Evolutionary conservation across 2,888 invertebrate genomes (phyloP).

Genomic region (Pyrocoelia pectoralis): DNA sequence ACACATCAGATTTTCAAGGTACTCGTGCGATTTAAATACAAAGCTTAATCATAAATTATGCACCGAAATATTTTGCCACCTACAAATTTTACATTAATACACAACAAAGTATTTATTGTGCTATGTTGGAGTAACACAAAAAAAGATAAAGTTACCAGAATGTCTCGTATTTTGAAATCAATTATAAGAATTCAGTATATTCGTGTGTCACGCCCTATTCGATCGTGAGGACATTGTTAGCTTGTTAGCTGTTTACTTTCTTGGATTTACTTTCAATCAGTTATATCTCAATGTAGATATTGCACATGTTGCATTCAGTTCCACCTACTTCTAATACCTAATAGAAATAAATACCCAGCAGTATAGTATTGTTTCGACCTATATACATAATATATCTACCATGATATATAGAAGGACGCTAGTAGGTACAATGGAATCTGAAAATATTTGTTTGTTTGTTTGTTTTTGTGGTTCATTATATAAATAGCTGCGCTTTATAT

Average conservation of each 20-base stretch:
- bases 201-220: slow-evolving; percentile 53
- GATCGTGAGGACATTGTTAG: slow-evolving; percentile 53
- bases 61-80: too few relatives aligned
- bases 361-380: not conserved
- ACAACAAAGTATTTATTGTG: too few relatives aligned
- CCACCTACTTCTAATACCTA: slow-evolving; percentile 17
- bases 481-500: too few relatives aligned
- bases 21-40: too few relatives aligned
- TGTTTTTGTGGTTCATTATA: too few relatives aligned
- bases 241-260: slow-evolving; percentile 49
- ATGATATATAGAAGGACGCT: too few relatives aligned
- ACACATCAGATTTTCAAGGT: too few relatives aligned
- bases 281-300: slow-evolving; percentile 29
- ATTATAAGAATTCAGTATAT: slow-evolving; percentile 49
- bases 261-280: slow-evolving; percentile 50
- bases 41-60: too few relatives aligned
- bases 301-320: slow-evolving; percentile 19
- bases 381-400: not conserved
- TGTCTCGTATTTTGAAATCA: slow-evolving; percentile 49
- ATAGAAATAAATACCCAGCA: slow-evolving; percentile 5
- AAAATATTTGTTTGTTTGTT: too few relatives aligned
- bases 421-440: not conserved
- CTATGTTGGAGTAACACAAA: not conserved
- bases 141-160: slow-evolving; percentile 17
- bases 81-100: too few relatives aligned